Evolutionary conservation across 2,113 vertebrate species (phyloP), one percentile per base, ranked within the genome.

Genomic region (Origma solitaria): DNA sequence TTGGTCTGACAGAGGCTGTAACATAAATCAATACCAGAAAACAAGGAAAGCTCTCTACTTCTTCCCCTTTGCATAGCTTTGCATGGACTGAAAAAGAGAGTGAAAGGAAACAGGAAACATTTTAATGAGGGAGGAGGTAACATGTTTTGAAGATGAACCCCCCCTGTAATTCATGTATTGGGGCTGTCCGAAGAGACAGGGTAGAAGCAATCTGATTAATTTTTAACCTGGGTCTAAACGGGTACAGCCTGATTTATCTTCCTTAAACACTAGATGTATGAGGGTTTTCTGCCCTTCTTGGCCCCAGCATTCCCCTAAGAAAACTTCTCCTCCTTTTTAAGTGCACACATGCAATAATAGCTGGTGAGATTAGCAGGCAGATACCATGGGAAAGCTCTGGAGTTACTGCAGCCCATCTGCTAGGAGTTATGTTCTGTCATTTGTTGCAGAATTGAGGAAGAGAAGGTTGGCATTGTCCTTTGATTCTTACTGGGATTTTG

Each of bases 1-100:
- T 93, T 95, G 85, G 90, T 97, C 97, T 94, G 86, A 82, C 61
- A 97, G 96, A 95, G 86, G 58, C 94, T 95, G 81, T 93, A 90
- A 91, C 88, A 81, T 95, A 96, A 93, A 95, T 93, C 94, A 86
- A 42, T 83, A 94, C 92, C 97, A 97, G 96, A 97, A 98, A 97
- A 93, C 73, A 90, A 70, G 71, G 79, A 94, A 72, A 78, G 62
- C 85, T 64, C 69, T 97, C 92, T 94, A 69, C 78, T 82, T 94
- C 87, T 53, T 57, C 40, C 60, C 23, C 35, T 84, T 92, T 71
- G 68, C 86, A 86, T 95, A 77, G 79, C 88, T 96, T 68, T 87
- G 22, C 76, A 68, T 88, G 40, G 13, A 64, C 75, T 89, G 35
- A 93, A 95, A 97, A 97, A 61, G 42, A 35, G 65, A 47, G 38